A percentile compares a stretch with the other conserved stretches of the same genome.
Evolutionary conservation across 2,113 vertebrate species (phyloP).

Genomic region (Charadrius vociferus): DNA sequence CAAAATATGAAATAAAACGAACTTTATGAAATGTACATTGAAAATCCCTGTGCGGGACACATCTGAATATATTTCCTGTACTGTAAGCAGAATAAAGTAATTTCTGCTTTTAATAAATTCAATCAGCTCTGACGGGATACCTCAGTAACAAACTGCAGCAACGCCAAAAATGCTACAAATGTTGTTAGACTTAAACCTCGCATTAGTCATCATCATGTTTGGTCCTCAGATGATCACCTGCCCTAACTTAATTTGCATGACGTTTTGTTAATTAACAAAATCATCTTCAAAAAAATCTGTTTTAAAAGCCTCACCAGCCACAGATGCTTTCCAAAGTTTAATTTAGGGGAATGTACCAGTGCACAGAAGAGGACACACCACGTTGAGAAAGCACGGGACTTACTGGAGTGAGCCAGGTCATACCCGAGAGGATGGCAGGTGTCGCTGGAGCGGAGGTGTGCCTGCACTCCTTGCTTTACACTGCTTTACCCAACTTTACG

Average conservation of each 20-base stretch:
- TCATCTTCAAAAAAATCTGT: background rate
- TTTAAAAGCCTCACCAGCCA: background rate
- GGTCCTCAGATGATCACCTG: background rate
- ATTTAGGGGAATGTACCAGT: background rate
- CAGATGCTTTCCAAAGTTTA: background rate
- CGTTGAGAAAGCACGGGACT: background rate
- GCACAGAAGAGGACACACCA: background rate
- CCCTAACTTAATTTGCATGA: background rate
- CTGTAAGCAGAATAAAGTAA: background rate
- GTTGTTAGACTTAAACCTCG: background rate
- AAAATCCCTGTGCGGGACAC: background rate
- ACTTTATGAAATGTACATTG: background rate
- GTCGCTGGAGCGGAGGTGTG: fast-evolving
- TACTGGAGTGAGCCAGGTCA: too few species aligned
- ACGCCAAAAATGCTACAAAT: background rate
- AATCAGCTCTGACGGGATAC: background rate
- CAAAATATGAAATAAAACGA: background rate
- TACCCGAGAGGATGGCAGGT: fast-evolving
- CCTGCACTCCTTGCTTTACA: background rate
- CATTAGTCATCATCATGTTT: background rate
- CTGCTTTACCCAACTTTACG: background rate
- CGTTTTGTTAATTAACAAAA: background rate
- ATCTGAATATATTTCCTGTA: background rate
- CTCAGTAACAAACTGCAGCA: background rate
- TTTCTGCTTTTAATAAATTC: background rate